Evolutionary conservation across 2,797 vertebrate genomes (phyloP).

Genomic region (Otolemur crassicaudatus): DNA sequence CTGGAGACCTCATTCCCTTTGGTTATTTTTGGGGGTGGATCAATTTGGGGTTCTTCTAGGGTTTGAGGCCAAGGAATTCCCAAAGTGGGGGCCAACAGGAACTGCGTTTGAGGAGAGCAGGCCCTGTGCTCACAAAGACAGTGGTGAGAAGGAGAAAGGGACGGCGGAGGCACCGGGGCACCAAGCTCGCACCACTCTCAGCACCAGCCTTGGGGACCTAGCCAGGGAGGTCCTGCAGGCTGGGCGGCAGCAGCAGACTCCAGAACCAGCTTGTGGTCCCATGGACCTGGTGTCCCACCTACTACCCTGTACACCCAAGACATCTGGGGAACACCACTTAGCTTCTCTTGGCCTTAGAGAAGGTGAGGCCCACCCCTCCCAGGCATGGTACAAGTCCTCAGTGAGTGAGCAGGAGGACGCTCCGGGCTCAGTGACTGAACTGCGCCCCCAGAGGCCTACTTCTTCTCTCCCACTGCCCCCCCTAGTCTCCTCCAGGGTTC

Average conservation of each 20-base stretch:
- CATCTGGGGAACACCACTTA: neutral
- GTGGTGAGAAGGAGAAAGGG: neutral
- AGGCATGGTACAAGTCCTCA: neutral
- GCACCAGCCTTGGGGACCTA: neutral
- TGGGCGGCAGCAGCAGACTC: neutral
- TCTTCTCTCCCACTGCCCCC: neutral
- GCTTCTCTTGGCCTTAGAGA: neutral
- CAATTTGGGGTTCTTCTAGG: neutral
- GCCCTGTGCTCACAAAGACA: neutral
- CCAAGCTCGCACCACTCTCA: accelerated
- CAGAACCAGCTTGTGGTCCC: neutral
- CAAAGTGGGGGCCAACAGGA: neutral
- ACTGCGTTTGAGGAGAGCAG: neutral
- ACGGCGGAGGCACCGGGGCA: neutral
- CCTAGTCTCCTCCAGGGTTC: neutral
- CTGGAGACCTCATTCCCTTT: neutral
- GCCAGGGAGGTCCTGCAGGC: accelerated
- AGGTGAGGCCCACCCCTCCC: neutral
- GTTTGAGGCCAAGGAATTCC: neutral
- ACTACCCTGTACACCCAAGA: too few relatives aligned
- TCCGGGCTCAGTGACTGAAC: accelerated
- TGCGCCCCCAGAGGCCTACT: neutral
- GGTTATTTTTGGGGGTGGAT: neutral
- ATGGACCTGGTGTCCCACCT: accelerated
- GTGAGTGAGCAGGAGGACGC: neutral